Base-by-base conservation (phyloP, 2,888 invertebrate genomes). In the Apocheima hispidaria region DNA sequence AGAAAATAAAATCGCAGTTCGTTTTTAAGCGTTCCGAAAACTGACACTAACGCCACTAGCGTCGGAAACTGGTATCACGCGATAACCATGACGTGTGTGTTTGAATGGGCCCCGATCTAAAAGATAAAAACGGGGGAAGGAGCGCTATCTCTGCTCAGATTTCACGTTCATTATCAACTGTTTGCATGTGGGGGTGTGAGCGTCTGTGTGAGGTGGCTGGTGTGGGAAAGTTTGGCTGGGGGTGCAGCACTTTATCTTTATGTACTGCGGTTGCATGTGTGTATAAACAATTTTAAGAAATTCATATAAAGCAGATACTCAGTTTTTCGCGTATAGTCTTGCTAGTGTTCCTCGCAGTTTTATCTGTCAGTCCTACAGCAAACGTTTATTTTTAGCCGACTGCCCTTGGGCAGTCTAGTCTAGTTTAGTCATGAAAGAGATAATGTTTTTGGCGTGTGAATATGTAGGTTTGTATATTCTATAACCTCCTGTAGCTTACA, bases 121-220 rank as follows among this genome's bases (percentile, higher is more conserved):
- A 74, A 80, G 86, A 86, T 86, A 86, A 84, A 71, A 62, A 60
- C 52, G 55, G 69, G 61, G 62, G 73, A 77, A 77, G 76, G 69
- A 68, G 62, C 71, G 78, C 85, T 89, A 89, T 89, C 88, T 83
- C 64, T 66, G 63, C 70, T 52, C 79, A 83, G 88, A 88, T 89
- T 88, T 84, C 84, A 84, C 82, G 88, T 89, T 87, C 88, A 88
- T 89, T 90, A 91, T 90, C 90, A 88, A 82, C 73, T 61, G 73
- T 66, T 69, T 73, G 67, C 66, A 65, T 66, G 67, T 74, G 75
- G 74, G 70, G 57, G 69, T 54, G 69, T 60, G 69, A 56, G 48
- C 52, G 52, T 54, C 54, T 67, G 63, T 58, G 60, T 33, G 46
- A 54, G 60, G 53, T 48, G 55, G 60, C 55, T 53, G 44, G 53